phyloP scores from a whole-genome alignment of 2,113 vertebrate species.

The Lathamus discolor region DNA sequence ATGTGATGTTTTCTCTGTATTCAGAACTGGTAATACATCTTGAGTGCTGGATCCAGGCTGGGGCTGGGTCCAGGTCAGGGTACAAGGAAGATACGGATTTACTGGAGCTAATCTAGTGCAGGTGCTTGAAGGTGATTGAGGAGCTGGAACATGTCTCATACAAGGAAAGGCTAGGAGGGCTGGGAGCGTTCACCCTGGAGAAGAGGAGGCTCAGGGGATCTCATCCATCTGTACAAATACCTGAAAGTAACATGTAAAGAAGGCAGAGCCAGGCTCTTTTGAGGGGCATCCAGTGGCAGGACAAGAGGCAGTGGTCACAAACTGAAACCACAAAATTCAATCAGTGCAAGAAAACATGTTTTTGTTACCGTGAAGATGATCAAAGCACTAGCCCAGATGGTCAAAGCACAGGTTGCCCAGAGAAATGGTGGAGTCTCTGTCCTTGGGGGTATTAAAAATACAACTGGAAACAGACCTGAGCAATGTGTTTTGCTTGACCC shows the following conservation, averaged over 20 bases:
- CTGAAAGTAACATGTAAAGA: background rate
- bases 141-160: background rate
- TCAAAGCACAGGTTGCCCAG: background rate
- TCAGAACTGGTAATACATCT: background rate
- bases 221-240: background rate
- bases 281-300: background rate
- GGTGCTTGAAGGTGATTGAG: background rate
- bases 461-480: background rate
- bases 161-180: background rate
- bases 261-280: background rate
- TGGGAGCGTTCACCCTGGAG: background rate
- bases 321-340: background rate
- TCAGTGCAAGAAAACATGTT: background rate
- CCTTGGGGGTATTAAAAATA: background rate
- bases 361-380: background rate
- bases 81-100: fast-evolving
- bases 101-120: background rate
- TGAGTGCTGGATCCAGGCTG: background rate
- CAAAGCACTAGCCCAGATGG: background rate
- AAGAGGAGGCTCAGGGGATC: background rate
- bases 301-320: background rate
- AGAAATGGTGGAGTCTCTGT: background rate
- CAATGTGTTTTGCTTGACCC: background rate
- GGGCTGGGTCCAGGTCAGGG: background rate
- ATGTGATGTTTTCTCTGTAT: background rate